Evolutionary conservation across 2,888 invertebrate genomes (phyloP).

Genomic region (Drosophila nigricruria): DNA sequence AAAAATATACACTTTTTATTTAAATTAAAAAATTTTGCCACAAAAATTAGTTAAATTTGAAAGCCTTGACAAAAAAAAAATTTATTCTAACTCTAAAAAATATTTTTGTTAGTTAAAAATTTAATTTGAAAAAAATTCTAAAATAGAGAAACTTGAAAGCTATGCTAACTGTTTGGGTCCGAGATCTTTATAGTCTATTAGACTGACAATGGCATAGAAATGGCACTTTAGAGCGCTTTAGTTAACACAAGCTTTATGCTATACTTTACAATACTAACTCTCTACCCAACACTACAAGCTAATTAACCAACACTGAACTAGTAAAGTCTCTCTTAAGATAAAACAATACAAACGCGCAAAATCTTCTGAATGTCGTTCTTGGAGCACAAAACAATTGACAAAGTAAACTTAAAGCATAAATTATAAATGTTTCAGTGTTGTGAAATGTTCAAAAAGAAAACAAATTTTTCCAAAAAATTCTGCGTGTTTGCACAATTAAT

Average conservation of each 20-base stretch:
- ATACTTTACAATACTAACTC: constrained; percentile 21
- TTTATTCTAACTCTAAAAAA: too few relatives aligned
- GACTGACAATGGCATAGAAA: constrained; percentile 62
- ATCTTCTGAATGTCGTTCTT: constrained; percentile 38
- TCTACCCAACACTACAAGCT: constrained; percentile 11
- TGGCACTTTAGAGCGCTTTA: constrained; percentile 32
- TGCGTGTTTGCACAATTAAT: constrained; percentile 37
- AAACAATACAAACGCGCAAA: constrained; percentile 3
- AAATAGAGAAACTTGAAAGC: not conserved
- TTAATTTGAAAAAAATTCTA: not conserved
- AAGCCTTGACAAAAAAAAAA: too few relatives aligned
- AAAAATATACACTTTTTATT: too few relatives aligned
- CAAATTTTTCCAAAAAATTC: constrained; percentile 29
- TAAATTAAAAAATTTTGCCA: too few relatives aligned
- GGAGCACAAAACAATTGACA: constrained; percentile 7
- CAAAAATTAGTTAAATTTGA: too few relatives aligned
- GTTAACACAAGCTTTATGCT: constrained; percentile 39
- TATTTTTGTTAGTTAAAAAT: too few relatives aligned
- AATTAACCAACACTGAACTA: constrained; percentile 19
- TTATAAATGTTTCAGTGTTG: constrained; percentile 39
- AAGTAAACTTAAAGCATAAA: constrained; percentile 1
- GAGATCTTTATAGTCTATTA: constrained; percentile 51
- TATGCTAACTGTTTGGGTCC: constrained; percentile 30
- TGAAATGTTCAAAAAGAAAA: constrained; percentile 14
- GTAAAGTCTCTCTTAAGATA: not conserved